phyloP scores from a whole-genome alignment of 2,797 vertebrate species.

The Hippocampus kuda region DNA sequence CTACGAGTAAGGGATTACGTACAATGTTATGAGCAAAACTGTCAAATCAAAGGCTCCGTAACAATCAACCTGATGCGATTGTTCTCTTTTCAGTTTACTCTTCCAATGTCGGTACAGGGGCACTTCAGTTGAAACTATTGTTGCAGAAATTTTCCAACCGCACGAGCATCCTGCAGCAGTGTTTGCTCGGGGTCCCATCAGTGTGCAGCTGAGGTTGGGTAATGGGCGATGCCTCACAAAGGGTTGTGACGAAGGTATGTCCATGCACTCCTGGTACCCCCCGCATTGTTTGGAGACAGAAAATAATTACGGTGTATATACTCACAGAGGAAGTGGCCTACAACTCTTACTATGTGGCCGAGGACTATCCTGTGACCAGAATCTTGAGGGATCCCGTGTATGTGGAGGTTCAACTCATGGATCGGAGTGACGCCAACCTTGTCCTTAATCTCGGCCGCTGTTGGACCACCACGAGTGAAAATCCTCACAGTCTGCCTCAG shows the following conservation, averaged over 20 bases:
- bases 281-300: background rate
- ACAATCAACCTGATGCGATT: constrained; percentile 2
- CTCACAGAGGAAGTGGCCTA: constrained; percentile 48
- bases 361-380: constrained; percentile 57
- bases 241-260: constrained; percentile 54
- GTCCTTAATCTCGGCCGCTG: constrained; percentile 56
- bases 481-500: constrained; percentile 46
- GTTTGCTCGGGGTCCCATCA: constrained; percentile 42
- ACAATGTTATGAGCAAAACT: background rate
- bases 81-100: constrained; percentile 39
- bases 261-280: background rate
- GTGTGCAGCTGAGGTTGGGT: constrained; percentile 48
- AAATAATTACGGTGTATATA: background rate
- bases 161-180: constrained; percentile 5
- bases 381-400: constrained; percentile 52
- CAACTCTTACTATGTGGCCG: constrained; percentile 41
- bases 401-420: constrained; percentile 49
- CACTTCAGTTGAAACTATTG: constrained; percentile 24
- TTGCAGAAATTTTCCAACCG: constrained; percentile 9
- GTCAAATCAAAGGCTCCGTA: background rate
- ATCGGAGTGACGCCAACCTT: constrained; percentile 49
- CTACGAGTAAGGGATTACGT: constrained; percentile 47
- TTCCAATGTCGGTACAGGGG: constrained; percentile 53
- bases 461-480: constrained; percentile 50
- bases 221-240: constrained; percentile 53